Base-by-base conservation (phyloP, 2,113 vertebrate genomes). In the Cathartes aura region DNA sequence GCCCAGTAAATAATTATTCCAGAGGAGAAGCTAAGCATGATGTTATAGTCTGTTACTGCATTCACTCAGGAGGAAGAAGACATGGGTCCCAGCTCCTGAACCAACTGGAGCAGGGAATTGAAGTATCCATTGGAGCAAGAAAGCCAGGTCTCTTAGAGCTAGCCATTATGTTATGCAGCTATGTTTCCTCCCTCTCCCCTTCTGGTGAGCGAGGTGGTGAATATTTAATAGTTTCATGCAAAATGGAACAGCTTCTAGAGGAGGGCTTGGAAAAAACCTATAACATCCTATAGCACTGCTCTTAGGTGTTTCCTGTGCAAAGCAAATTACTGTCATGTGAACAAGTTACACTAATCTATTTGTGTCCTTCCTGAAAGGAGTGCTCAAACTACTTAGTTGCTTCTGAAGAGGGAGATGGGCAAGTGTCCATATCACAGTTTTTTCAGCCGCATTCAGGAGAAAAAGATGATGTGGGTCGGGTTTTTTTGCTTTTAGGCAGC, bases 71-170 rank as follows among this genome's bases (percentile, higher is more conserved):
- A 93, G 32, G 62, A 15, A 89, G 53, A 75, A 91, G 79, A 92
- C 55, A 76, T 70, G 53, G n/a, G 29, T 86, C n/a, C 42, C 50
- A 93, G 58, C 15, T 94, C 58, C 59, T 76, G 40, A 95, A 62
- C 82, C 45, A 97, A 85, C 30, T 97, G 93, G 91, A 96, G 90
- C 90, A 97, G 72, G 95, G 92, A 96, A 95, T 90, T 83, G 90
- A 88, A 92, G 85, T 86, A 94, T 86, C 50, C 82, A 90, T 6
- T 83, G 90, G 59, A 94, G 87, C 96, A 95, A 93, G 82, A 95
- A 94, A 95, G 50, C 10, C 45, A 70, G 9, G 79, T 88, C 79
- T 96, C 50, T 53, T 58, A 90, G 26, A 90, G 42, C 15, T 62
- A 92, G 20, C 42, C 62, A 62, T 73, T 86, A 86, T 34, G 58